Evolutionary conservation across 2,888 invertebrate genomes (phyloP).

Genomic region (Andrena chrysosceles): DNA sequence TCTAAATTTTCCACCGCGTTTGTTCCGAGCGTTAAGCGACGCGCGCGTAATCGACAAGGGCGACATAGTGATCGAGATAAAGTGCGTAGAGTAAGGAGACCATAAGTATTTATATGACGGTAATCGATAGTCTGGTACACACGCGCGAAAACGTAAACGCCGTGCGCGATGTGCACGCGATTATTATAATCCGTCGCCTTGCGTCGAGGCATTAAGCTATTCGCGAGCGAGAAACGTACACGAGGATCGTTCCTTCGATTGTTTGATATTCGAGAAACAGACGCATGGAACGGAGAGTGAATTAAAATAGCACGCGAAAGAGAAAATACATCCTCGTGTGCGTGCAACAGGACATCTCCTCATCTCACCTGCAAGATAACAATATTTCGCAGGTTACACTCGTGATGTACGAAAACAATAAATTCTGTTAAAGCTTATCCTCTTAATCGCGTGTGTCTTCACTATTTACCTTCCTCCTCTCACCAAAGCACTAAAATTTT

Average conservation of each 20-base stretch:
- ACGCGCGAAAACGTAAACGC: background rate
- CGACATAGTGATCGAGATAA: constrained; percentile 68
- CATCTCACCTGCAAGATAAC: constrained; percentile 44
- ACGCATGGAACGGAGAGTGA: background rate
- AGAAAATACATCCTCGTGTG: constrained; percentile 45
- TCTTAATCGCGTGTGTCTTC: background rate
- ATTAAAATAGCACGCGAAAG: background rate
- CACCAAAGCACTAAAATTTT: too few relatives aligned
- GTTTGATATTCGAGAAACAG: background rate
- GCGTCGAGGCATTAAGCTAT: constrained; percentile 34
- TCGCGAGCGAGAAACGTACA: constrained; percentile 27
- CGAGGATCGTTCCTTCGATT: constrained; percentile 38
- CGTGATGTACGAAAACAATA: constrained; percentile 75
- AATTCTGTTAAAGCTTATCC: constrained; percentile 67
- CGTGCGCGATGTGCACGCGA: constrained; percentile 24
- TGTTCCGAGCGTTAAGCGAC: constrained; percentile 27
- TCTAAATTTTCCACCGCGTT: background rate
- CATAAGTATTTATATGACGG: constrained; percentile 67
- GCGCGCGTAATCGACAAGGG: constrained; percentile 55
- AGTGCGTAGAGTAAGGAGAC: constrained; percentile 46
- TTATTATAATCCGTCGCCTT: constrained; percentile 37
- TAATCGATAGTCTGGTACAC: constrained; percentile 34
- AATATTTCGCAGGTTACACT: constrained; percentile 63
- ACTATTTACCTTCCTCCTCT: background rate
- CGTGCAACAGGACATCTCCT: constrained; percentile 41